Base-by-base conservation (phyloP, 2,797 vertebrate species). In the Sphaeramia orbicularis region DNA sequence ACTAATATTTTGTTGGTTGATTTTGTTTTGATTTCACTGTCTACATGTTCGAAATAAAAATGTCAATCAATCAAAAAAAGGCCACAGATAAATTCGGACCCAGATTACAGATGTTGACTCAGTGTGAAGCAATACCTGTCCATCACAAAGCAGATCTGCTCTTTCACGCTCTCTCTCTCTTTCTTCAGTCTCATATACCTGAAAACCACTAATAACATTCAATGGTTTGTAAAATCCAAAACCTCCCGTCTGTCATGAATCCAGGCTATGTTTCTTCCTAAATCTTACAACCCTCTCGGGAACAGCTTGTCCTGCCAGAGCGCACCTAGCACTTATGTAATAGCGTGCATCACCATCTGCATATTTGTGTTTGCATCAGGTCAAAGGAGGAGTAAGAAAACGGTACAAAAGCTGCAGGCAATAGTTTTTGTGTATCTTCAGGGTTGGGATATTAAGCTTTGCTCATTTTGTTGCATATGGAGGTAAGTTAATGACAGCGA, bases 251-350 rank as follows among this genome's bases (percentile, higher is more conserved):
- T 10, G 42, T 53, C 24, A n/a, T 71, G 38, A 59, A 54, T 49
- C 52, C 67, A 58, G 21, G 18, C 37, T 58, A 52, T n/a, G 14
- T 45, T 16, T 10, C 38, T 48, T 27, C 41, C 32, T 16, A 15
- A 32, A 56, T 32, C 45, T 13, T 54, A 30, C 27, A 30, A 30
- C 42, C 65, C 47, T 67, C 61, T 59, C 60, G 13, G 6, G 77
- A 83, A 90, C 87, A 78, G 66, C 61, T 18, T 75, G 84, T 88
- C 74, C 84, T 84, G 71, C 80, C 84, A 86, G 51, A 83, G 81
- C 82, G 70, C 85, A 89, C 81, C 84, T 84, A 71, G 55, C 52
- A 12, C 65, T 88, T 82, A 72, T 36, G 65, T 60, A 89, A 90
- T 8, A 24, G 30, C 52, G 40, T 18, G 56, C 65, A 81, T 76